These are phyloP conservation scores for Calypte anna DNA, from an alignment of 2,113 vertebrate genomes.

Conservation along the genomic window DNA sequence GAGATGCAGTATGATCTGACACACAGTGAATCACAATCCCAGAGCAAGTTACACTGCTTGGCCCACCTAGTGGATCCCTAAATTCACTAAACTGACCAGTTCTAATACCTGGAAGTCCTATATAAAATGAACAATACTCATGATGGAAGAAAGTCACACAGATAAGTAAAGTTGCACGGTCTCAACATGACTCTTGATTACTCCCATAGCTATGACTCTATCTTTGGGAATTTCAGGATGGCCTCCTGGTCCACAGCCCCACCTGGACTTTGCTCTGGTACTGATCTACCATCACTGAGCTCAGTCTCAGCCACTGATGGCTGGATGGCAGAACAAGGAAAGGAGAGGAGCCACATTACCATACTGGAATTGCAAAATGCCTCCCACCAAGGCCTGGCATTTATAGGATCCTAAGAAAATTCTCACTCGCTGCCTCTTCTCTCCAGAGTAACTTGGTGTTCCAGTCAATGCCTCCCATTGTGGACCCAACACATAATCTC, in stretches of 20 bases:
- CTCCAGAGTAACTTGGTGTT: not conserved
- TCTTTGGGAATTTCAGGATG: not conserved
- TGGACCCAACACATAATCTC: not conserved
- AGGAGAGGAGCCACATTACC: not conserved
- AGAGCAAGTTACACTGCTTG: not conserved
- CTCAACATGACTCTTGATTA: not conserved
- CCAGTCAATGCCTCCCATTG: not conserved
- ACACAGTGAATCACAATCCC: not conserved
- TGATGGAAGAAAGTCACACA: not conserved
- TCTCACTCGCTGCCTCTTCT: not conserved
- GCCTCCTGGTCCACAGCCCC: not conserved
- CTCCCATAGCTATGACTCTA: not conserved
- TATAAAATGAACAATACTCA: not conserved
- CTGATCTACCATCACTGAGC: too few species aligned
- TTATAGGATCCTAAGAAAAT: not conserved
- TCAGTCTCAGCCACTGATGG: not conserved
- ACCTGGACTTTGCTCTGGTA: not conserved
- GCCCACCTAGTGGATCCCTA: not conserved
- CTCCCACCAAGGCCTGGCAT: not conserved
- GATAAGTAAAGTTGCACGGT: rapidly evolving
- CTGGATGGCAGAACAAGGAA: not conserved
- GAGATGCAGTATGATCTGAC: not conserved
- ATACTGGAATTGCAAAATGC: not conserved
- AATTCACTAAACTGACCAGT: not conserved
- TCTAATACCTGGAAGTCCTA: not conserved